Percentiles rank a stretch among this genome's conserved stretches.
Evolutionary conservation across 1,140 invertebrate genomes (phyloP).

Genomic region (Lerema accius): DNA sequence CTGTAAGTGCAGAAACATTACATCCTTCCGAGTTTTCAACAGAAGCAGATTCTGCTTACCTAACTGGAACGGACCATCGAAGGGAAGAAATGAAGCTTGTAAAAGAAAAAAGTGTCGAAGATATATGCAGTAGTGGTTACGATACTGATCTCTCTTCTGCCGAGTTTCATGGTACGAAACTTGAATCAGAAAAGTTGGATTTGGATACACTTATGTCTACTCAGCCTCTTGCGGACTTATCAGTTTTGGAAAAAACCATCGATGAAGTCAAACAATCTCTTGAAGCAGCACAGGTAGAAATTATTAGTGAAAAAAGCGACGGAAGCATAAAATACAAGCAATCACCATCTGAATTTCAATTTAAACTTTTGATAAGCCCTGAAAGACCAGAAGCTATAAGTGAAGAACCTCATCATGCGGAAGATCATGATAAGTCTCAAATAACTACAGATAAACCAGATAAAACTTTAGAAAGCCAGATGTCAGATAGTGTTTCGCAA

Average conservation of each 20-base stretch:
- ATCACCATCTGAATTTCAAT: slow-evolving; percentile 89
- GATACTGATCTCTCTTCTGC: slow-evolving; percentile 87
- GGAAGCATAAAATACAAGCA: slow-evolving; percentile 84
- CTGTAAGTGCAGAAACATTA: slow-evolving; percentile 79
- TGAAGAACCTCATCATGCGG: slow-evolving; percentile 71
- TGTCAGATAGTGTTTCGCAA: slow-evolving; percentile 65
- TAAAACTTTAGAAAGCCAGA: slow-evolving; percentile 62
- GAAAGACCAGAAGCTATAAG: slow-evolving; percentile 79
- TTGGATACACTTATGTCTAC: slow-evolving; percentile 71
- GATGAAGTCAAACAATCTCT: slow-evolving; percentile 88
- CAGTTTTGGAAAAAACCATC: slow-evolving; percentile 85
- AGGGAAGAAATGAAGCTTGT: slow-evolving; percentile 75
- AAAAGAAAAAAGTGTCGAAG: slow-evolving; percentile 83
- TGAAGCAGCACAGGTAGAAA: slow-evolving; percentile 85
- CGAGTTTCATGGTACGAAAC: slow-evolving; percentile 84
- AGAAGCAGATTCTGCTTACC: slow-evolving; percentile 79
- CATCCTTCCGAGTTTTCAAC: slow-evolving; percentile 80
- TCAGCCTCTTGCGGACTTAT: slow-evolving; percentile 78
- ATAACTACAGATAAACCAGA: slow-evolving; percentile 48
- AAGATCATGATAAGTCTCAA: slow-evolving; percentile 63
- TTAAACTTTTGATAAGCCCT: slow-evolving; percentile 83
- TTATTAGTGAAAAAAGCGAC: slow-evolving; percentile 85
- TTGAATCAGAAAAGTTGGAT: slow-evolving; percentile 78
- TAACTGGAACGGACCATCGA: slow-evolving; percentile 75
- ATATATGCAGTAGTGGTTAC: slow-evolving; percentile 85